These are phyloP conservation scores for Eupleurogrammus muticus DNA, from an alignment of 2,797 vertebrate genomes.

Conservation along the genomic window DNA sequence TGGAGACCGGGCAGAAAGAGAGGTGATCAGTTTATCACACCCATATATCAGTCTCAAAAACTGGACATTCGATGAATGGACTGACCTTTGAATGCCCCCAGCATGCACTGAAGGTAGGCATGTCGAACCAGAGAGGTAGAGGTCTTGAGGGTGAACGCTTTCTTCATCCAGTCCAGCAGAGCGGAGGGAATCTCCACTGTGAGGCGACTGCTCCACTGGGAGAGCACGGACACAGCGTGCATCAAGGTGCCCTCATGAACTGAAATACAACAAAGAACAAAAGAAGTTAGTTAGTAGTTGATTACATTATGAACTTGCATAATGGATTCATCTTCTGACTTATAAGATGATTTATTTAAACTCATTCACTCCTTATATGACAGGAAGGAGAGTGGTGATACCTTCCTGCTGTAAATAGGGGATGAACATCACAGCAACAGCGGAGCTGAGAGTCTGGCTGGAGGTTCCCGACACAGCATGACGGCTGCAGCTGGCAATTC, in stretches of 20 bases:
- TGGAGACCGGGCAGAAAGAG: constrained; percentile 63
- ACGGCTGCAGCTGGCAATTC: constrained; percentile 93
- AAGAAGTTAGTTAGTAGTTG: not conserved
- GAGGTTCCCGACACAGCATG: constrained; percentile 93
- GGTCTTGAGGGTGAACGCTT: constrained; percentile 95
- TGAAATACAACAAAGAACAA: constrained; percentile 51
- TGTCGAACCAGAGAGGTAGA: constrained; percentile 94
- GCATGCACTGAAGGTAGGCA: constrained; percentile 95
- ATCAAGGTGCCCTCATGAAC: constrained; percentile 96
- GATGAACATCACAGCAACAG: constrained; percentile 91
- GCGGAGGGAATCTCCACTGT: constrained; percentile 89
- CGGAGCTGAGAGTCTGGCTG: constrained; percentile 90
- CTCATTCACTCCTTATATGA: not conserved
- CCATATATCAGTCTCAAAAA: not conserved
- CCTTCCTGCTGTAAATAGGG: constrained; percentile 98
- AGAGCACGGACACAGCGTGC: constrained; percentile 91
- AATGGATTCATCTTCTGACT: not conserved
- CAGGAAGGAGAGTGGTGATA: constrained; percentile 46
- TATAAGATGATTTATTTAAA: not conserved
- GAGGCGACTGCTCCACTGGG: constrained; percentile 92
- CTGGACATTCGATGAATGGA: not conserved
- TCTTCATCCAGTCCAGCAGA: constrained; percentile 94
- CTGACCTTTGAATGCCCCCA: constrained; percentile 94
- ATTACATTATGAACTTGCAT: not conserved
- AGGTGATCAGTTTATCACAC: not conserved